Conservation (phyloP, 2,113 vertebrate genomes). For the Chinchilla lanigera region DNA sequence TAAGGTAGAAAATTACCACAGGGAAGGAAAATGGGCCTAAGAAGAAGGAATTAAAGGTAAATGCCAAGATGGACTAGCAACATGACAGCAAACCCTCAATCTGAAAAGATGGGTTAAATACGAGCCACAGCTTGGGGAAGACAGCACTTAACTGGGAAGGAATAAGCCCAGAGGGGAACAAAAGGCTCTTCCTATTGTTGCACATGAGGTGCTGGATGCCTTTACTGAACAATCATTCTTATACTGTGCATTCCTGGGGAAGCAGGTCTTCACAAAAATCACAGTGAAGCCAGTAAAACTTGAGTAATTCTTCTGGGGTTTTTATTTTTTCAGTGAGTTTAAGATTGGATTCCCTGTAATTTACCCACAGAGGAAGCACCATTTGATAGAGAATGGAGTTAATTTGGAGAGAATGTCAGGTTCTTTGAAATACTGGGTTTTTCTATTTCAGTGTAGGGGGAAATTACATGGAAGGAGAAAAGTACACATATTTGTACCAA, state of each 20-base stretch:
- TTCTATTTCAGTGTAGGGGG: neutral
- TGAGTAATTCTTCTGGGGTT: neutral
- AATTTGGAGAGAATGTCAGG: constrained; percentile 8
- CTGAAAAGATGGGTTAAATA: neutral
- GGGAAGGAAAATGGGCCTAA: neutral
- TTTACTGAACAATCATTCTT: accelerated
- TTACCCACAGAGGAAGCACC: neutral
- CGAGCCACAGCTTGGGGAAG: neutral
- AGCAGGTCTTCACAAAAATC: neutral
- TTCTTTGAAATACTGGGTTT: neutral
- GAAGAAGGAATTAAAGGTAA: neutral
- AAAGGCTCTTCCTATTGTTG: neutral
- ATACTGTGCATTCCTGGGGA: accelerated
- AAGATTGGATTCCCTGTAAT: neutral
- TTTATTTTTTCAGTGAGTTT: neutral
- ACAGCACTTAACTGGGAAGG: accelerated
- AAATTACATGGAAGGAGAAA: neutral
- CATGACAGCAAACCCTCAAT: neutral
- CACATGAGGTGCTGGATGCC: accelerated
- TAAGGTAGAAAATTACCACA: neutral
- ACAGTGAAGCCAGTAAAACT: neutral
- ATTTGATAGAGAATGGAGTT: neutral
- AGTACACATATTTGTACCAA: no score
- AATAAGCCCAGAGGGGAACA: accelerated
- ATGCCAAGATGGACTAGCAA: neutral